phyloP scores from a whole-genome alignment of 1,140 invertebrate species.

The Drosophila busckii region DNA sequence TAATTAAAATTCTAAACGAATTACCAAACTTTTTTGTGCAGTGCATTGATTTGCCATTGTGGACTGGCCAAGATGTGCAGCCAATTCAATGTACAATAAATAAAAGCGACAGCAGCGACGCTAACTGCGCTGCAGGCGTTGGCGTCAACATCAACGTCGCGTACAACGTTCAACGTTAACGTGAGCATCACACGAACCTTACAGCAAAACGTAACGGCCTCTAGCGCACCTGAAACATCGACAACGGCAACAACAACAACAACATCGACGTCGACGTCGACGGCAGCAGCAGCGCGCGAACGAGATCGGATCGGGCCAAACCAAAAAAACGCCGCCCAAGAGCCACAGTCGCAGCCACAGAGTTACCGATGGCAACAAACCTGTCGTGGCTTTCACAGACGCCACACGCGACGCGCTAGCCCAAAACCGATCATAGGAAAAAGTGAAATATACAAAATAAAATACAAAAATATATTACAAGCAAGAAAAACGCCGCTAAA shows the following conservation, averaged over 20 bases:
- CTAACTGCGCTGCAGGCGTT: constrained; percentile 16
- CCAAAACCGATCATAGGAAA: constrained; percentile 44
- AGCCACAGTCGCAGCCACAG: constrained; percentile 62
- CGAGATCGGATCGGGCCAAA: constrained; percentile 63
- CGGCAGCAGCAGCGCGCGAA: constrained; percentile 36
- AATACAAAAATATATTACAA: constrained; percentile 12
- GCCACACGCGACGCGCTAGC: constrained; percentile 64
- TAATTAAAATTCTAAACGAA: too few relatives aligned
- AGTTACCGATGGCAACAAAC: constrained; percentile 69
- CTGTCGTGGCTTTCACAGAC: constrained; percentile 71
- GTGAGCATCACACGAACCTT: constrained; percentile 43
- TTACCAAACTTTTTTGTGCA: too few relatives aligned
- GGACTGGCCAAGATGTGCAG: constrained; percentile 33
- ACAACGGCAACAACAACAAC: constrained; percentile 6
- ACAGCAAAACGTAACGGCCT: constrained; percentile 32
- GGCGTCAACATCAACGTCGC: neutral
- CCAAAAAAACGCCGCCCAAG: constrained; percentile 67
- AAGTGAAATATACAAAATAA: constrained; percentile 33
- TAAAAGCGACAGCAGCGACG: constrained; percentile 32
- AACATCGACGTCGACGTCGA: neutral
- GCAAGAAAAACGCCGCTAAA: constrained; percentile 12
- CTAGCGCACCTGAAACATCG: constrained; percentile 27
- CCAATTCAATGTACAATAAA: constrained; percentile 54
- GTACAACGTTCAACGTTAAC: neutral
- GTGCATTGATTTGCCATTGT: constrained; percentile 22